Conservation (phyloP, 2,797 vertebrate species). For the Carduelis carduelis region DNA sequence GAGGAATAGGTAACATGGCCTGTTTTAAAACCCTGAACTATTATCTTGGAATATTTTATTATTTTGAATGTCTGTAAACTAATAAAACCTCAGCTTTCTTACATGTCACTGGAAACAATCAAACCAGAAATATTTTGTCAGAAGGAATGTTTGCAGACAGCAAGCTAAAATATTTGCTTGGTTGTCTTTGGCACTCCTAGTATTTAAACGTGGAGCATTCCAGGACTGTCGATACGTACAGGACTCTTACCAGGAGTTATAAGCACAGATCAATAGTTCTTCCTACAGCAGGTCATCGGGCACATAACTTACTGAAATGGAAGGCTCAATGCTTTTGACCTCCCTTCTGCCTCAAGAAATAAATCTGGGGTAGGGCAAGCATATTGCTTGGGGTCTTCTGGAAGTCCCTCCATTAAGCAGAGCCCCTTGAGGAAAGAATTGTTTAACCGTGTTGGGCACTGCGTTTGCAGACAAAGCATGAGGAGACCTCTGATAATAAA, state of each 20-base stretch:
- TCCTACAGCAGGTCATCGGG: constrained; percentile 5
- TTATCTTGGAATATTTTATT: not conserved
- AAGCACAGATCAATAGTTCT: constrained; percentile 32
- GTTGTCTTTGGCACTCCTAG: not conserved
- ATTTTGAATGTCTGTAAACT: not conserved
- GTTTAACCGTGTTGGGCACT: not conserved
- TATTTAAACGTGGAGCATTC: not conserved
- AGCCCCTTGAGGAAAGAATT: not conserved
- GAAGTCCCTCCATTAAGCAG: not conserved
- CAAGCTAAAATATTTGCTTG: not conserved
- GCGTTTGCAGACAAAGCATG: not conserved
- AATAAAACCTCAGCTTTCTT: not conserved
- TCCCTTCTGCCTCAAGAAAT: constrained; percentile 6
- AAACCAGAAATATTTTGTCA: not conserved
- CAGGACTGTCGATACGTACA: not conserved
- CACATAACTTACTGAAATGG: constrained; percentile 21
- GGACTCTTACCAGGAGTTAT: constrained; percentile 8
- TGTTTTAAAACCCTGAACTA: not conserved
- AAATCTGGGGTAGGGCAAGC: not conserved
- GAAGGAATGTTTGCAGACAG: not conserved
- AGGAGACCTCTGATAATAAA: fast-evolving
- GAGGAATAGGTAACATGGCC: not conserved
- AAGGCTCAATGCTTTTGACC: constrained; percentile 35
- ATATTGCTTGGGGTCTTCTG: not conserved
- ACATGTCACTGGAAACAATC: not conserved